Percentiles rank a stretch among this genome's conserved stretches.
Evolutionary conservation across 92 coral and sea anemone species (phyloP).

Genomic region (Epizoanthus rinbou): DNA sequence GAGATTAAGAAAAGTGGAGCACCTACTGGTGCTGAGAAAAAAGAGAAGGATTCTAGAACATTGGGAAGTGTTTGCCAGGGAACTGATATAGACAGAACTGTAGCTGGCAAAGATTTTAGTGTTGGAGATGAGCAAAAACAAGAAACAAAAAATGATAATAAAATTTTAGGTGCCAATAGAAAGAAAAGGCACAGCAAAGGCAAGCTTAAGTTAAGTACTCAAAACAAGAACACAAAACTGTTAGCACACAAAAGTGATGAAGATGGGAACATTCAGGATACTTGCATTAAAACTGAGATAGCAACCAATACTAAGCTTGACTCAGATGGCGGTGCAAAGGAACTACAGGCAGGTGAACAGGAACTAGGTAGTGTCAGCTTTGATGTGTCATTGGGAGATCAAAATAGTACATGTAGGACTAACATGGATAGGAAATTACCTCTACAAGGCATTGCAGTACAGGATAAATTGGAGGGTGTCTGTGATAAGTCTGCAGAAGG

Average conservation of each 20-base stretch:
- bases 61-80: neutral
- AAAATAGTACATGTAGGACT: neutral
- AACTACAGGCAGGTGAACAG: neutral
- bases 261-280: neutral
- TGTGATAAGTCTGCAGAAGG: neutral
- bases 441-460: neutral
- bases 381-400: neutral
- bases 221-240: slow-evolving; percentile 8
- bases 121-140: neutral
- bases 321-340: neutral
- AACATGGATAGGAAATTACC: no score
- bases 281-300: neutral
- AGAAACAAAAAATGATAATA: neutral
- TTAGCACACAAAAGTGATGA: neutral
- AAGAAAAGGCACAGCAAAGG: neutral
- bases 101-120: neutral
- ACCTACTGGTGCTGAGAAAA: neutral
- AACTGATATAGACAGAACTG: neutral
- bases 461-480: neutral
- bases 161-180: neutral
- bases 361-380: neutral
- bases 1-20: slow-evolving; percentile 8
- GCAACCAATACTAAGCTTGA: neutral
- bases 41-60: neutral
- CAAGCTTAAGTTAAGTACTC: neutral